Evolutionary conservation across 2,113 vertebrate genomes (phyloP).

Genomic region (Nematolebias whitei): DNA sequence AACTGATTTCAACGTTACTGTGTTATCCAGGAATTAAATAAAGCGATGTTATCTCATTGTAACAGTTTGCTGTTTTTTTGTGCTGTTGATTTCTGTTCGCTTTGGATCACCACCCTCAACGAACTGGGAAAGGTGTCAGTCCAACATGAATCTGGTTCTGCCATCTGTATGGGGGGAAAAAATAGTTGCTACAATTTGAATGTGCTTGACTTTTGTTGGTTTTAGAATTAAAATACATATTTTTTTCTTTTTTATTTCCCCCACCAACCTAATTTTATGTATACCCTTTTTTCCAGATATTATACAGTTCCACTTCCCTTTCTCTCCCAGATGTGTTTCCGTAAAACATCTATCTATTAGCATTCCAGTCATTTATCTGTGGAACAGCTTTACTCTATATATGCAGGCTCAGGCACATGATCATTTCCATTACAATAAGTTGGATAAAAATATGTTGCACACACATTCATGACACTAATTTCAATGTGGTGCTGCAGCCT

Average conservation of each 20-base stretch:
- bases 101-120: no score
- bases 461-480: conserved; percentile 77
- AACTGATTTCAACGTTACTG: background rate
- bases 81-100: no score
- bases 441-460: conserved; percentile 69
- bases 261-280: background rate
- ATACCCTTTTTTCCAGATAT: conserved; percentile 9
- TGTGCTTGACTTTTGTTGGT: background rate
- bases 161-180: background rate
- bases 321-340: conserved; percentile 35
- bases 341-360: conserved; percentile 73
- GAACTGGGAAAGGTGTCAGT: background rate
- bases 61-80: background rate
- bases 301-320: conserved; percentile 41
- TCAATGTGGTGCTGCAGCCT: conserved; percentile 71
- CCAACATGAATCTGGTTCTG: background rate
- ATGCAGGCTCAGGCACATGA: conserved; percentile 67
- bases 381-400: conserved; percentile 52
- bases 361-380: conserved; percentile 60
- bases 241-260: no score
- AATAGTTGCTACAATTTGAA: background rate
- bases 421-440: conserved; percentile 77
- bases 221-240: conserved; percentile 15
- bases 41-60: background rate
- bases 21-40: no score